Evolutionary conservation across 2,797 vertebrate species (phyloP).

Genomic region (Brachymystax lenok): DNA sequence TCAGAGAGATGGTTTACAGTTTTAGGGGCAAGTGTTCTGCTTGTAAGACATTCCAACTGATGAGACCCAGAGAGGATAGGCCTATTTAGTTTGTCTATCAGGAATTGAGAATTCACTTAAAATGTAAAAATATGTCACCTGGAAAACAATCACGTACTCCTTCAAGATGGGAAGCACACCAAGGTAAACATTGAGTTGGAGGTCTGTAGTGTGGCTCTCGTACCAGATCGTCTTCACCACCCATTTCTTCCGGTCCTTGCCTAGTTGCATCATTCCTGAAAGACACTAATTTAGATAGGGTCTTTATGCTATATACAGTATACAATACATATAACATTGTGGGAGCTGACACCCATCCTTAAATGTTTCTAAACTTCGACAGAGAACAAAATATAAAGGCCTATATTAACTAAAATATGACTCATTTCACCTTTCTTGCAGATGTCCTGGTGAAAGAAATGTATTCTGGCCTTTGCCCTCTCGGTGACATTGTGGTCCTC

Average conservation of each 20-base stretch:
- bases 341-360: not conserved
- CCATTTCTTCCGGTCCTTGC: conserved; percentile 7
- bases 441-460: conserved; percentile 28
- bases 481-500: conserved; percentile 10
- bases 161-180: conserved; percentile 15
- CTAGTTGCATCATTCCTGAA: conserved; percentile 26
- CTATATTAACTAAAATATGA: too few species aligned
- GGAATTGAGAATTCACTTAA: conserved; percentile 8
- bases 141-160: conserved; percentile 22
- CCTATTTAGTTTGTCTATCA: not conserved
- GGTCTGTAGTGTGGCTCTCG: conserved; percentile 22
- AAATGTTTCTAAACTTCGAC: too few species aligned
- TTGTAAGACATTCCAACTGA: not conserved
- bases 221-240: conserved; percentile 10
- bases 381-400: too few species aligned
- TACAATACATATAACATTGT: not conserved
- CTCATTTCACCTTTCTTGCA: conserved; percentile 13
- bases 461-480: conserved; percentile 22
- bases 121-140: conserved; percentile 14
- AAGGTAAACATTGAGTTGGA: conserved; percentile 29
- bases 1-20: not conserved
- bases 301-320: conserved; percentile 1
- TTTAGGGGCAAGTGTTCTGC: not conserved
- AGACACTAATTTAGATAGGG: conserved; percentile 8
- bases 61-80: not conserved